Percentiles rank a stretch among this genome's conserved stretches.
Evolutionary conservation across 2,113 vertebrate species (phyloP).

Genomic region (Petaurus breviceps): DNA sequence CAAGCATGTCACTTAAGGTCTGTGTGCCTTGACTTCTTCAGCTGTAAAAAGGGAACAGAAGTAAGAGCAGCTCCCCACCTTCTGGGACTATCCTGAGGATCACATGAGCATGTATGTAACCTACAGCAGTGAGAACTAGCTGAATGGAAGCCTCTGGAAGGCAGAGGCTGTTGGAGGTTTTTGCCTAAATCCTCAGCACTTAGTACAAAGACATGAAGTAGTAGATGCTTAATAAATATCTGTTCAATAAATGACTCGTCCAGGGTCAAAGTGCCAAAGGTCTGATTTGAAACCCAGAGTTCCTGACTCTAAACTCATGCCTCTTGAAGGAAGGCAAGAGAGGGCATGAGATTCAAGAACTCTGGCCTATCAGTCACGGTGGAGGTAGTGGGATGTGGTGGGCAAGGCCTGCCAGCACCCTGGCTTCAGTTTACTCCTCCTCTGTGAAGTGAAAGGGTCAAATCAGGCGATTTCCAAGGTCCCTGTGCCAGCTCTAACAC

Average conservation of each 20-base stretch:
- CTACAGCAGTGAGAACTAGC: neutral
- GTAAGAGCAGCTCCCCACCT: too few species aligned
- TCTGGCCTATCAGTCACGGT: neutral
- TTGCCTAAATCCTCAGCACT: neutral
- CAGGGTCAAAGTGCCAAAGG: neutral
- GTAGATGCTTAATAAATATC: neutral
- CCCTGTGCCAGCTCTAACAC: neutral
- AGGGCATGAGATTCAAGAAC: neutral
- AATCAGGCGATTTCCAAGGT: neutral
- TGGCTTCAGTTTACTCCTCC: neutral
- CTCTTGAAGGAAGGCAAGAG: too few species aligned
- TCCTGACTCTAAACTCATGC: too few species aligned
- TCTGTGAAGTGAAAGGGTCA: neutral
- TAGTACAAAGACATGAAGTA: too few species aligned
- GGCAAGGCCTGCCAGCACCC: neutral
- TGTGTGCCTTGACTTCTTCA: neutral
- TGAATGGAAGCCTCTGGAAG: neutral
- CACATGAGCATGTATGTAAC: neutral
- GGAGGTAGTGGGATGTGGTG: neutral
- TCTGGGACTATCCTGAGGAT: neutral
- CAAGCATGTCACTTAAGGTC: neutral
- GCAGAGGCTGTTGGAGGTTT: neutral
- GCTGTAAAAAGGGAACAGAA: too few species aligned
- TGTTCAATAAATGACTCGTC: neutral
- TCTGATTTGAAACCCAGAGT: neutral